Evolutionary conservation across 2,113 vertebrate genomes (phyloP).

Genomic region (Aphelocoma coerulescens): DNA sequence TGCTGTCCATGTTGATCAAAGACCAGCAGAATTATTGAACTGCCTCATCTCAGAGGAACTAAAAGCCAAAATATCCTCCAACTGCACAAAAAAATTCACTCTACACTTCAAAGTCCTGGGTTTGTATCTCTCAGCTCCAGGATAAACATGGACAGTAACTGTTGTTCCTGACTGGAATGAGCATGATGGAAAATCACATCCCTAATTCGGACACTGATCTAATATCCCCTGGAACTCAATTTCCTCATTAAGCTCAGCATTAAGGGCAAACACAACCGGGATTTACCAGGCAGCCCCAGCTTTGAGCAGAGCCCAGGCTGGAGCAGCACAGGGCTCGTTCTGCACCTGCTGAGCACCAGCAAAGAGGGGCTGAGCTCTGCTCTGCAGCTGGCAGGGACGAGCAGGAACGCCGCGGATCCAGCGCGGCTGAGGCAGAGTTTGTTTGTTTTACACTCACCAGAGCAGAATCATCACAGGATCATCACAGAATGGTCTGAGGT

Average conservation of each 20-base stretch:
- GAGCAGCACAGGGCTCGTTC: not conserved
- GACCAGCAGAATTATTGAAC: not conserved
- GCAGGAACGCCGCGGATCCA: not conserved
- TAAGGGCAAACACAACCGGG: not conserved
- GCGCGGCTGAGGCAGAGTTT: fast-evolving
- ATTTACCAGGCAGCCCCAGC: not conserved
- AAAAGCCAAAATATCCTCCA: not conserved
- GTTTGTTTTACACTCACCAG: not conserved
- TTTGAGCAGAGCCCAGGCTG: not conserved
- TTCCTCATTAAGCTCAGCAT: not conserved
- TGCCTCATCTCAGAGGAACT: not conserved
- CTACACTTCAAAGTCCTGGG: not conserved
- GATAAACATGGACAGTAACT: not conserved
- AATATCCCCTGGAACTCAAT: not conserved
- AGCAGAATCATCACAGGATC: not conserved
- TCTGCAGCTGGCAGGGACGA: not conserved
- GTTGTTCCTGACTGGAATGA: not conserved
- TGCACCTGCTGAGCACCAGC: not conserved
- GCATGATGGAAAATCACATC: not conserved
- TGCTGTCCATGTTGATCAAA: not conserved
- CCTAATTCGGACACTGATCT: not conserved
- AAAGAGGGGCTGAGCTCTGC: not conserved
- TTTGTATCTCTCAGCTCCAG: not conserved
- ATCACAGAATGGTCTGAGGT: no score
- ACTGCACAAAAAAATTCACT: not conserved